phyloP scores from a whole-genome alignment of 2,113 vertebrate species.

The Brachionichthys hirsutus region DNA sequence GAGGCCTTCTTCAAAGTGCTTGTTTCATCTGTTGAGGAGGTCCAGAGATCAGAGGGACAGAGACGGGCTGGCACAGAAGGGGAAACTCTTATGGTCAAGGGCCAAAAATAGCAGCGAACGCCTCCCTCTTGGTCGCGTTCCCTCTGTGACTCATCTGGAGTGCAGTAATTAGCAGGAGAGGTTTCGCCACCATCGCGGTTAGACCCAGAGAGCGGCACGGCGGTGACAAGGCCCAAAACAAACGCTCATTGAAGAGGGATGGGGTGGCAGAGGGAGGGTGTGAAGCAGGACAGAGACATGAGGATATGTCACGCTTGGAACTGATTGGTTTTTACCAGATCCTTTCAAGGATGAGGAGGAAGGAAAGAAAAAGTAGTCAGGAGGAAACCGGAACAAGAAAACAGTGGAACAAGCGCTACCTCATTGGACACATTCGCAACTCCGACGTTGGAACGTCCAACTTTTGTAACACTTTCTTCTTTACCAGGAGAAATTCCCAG shows the following conservation, averaged over 20 bases:
- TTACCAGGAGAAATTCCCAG: slow-evolving; percentile 33
- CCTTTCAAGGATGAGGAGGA: slow-evolving; percentile 60
- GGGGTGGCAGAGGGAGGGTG: slow-evolving; percentile 35
- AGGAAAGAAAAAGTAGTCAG: slow-evolving; percentile 25
- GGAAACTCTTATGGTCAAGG: slow-evolving; percentile 54
- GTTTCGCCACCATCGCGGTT: slow-evolving; percentile 74
- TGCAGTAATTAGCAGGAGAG: slow-evolving; percentile 75
- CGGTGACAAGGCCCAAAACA: slow-evolving; percentile 78
- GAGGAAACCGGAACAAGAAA: slow-evolving; percentile 34
- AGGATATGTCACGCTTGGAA: slow-evolving; percentile 75
- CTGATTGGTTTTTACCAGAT: slow-evolving; percentile 67
- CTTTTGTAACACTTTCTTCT: slow-evolving; percentile 20
- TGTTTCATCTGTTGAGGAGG: slow-evolving; percentile 78
- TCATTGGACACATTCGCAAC: slow-evolving; percentile 24
- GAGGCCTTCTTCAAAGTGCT: slow-evolving; percentile 58
- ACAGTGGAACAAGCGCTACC: slow-evolving; percentile 36
- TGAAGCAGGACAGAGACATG: slow-evolving; percentile 12
- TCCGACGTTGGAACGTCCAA: slow-evolving; percentile 29
- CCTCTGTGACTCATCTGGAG: slow-evolving; percentile 59
- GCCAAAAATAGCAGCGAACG: slow-evolving; percentile 68
- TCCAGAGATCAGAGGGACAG: slow-evolving; percentile 70
- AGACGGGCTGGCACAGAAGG: slow-evolving; percentile 30
- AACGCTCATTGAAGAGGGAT: slow-evolving; percentile 64
- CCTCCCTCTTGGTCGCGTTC: slow-evolving; percentile 37
- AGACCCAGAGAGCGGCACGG: slow-evolving; percentile 68